Conservation (phyloP, 2,888 invertebrate genomes). For the Tachina grossa region DNA sequence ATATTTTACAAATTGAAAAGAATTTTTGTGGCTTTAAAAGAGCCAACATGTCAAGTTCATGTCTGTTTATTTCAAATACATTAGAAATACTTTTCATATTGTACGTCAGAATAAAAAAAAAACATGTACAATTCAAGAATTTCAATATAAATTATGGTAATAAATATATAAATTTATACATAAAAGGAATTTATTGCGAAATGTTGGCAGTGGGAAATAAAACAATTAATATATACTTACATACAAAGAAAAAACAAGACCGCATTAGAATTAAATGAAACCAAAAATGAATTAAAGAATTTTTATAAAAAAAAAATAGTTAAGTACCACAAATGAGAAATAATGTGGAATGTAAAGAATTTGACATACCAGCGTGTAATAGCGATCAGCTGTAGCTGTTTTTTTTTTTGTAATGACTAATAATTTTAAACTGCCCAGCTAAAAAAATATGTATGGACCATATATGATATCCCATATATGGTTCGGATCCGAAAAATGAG, state of each 20-base stretch:
- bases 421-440: too few species aligned
- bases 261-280: neutral
- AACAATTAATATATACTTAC: neutral
- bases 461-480: too few species aligned
- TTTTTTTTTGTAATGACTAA: too few species aligned
- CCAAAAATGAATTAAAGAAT: neutral
- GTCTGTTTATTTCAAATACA: constrained; percentile 29
- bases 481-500: too few species aligned
- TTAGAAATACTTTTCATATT: neutral
- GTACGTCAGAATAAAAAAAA: neutral
- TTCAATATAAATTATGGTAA: neutral
- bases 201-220: neutral
- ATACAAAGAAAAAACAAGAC: too few species aligned
- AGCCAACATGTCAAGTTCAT: constrained; percentile 45
- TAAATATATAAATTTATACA: neutral
- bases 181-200: neutral
- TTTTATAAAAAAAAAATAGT: too few species aligned
- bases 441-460: too few species aligned
- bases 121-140: neutral
- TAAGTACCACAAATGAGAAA: too few species aligned
- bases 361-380: too few species aligned
- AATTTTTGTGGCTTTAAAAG: constrained; percentile 13
- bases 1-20: neutral
- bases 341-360: too few species aligned
- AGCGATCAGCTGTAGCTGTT: too few species aligned